phyloP scores from a whole-genome alignment of 2,888 invertebrate genomes.

The Tetragonisca angustula region DNA sequence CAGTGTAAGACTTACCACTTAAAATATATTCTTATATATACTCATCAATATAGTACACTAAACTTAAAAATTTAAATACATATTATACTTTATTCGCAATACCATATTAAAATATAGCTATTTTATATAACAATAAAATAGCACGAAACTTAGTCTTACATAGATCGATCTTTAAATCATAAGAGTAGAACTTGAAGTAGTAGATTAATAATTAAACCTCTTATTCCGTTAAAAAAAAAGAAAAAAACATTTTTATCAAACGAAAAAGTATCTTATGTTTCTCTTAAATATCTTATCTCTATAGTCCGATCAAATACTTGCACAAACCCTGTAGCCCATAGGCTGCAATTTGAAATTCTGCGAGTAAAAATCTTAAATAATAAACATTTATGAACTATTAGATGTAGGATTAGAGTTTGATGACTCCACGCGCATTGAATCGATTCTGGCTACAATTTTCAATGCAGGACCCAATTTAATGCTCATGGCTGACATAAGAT shows the following conservation, averaged over 20 bases:
- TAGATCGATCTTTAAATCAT: conserved; percentile 42
- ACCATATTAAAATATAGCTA: not conserved
- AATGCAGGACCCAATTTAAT: conserved; percentile 98
- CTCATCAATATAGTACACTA: conserved; percentile 14
- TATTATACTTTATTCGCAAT: conserved; percentile 14
- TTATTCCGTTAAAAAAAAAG: conserved; percentile 11
- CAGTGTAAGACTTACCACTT: conserved; percentile 46
- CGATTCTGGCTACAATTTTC: conserved; percentile 97
- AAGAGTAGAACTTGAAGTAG: conserved; percentile 22
- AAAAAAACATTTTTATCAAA: conserved; percentile 10
- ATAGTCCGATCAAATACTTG: conserved; percentile 66
- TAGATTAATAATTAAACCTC: conserved; percentile 17
- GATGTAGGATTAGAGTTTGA: conserved; percentile 73
- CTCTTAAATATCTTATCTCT: conserved; percentile 46
- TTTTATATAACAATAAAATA: conserved; percentile 24
- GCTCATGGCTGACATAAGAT: conserved; percentile 96
- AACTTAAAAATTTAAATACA: conserved; percentile 18
- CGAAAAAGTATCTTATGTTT: conserved; percentile 38
- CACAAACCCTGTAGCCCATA: conserved; percentile 75
- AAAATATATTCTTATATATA: not conserved
- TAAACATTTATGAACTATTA: conserved; percentile 66
- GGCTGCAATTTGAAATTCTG: conserved; percentile 52
- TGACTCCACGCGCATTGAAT: conserved; percentile 89
- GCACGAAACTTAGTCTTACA: conserved; percentile 48
- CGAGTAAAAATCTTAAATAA: conserved; percentile 42